Percentiles rank a stretch among this genome's conserved stretches.
These are phyloP conservation scores for Schizaphis graminum DNA, from an alignment of 2,888 invertebrate genomes.

Conservation along the genomic window DNA sequence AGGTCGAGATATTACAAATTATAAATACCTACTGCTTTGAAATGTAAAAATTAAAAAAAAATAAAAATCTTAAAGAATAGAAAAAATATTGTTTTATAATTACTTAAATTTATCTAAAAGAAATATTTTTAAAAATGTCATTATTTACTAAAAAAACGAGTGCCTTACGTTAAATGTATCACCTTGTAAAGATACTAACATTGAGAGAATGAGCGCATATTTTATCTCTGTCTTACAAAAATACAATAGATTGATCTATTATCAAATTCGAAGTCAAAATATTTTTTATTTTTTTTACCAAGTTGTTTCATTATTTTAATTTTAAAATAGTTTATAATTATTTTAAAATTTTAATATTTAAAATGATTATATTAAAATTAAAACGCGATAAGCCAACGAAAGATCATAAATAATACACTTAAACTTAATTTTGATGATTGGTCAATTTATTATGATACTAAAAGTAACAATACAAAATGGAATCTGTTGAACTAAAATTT, in stretches of 20 bases:
- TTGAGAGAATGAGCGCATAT: neutral
- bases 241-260: neutral
- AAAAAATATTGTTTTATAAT: neutral
- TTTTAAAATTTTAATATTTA: neutral
- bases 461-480: neutral
- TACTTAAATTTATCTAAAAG: neutral
- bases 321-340: neutral
- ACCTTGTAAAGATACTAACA: neutral
- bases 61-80: neutral
- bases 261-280: neutral
- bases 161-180: neutral
- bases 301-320: neutral
- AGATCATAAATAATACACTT: neutral
- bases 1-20: neutral
- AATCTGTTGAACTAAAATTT: neutral
- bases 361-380: neutral
- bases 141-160: neutral
- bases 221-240: neutral
- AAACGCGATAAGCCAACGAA: neutral
- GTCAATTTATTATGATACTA: neutral
- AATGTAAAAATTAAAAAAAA: neutral
- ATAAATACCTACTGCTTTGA: neutral
- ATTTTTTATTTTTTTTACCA: neutral
- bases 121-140: neutral
- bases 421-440: too few relatives aligned